These are phyloP conservation scores for Dryobotodes eremita DNA, from an alignment of 2,888 invertebrate genomes.

Conservation along the genomic window DNA sequence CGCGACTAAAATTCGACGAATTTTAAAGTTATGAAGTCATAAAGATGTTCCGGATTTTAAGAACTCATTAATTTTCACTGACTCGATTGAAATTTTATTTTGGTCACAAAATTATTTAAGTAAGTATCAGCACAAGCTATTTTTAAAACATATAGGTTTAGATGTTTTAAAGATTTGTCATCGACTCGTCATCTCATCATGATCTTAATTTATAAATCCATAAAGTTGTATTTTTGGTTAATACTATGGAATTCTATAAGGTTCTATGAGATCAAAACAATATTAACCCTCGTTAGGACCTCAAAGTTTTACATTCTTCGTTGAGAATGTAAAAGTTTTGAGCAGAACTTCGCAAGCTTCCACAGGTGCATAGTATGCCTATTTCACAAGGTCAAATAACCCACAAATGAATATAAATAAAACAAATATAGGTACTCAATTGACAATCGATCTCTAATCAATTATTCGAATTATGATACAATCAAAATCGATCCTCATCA, in stretches of 20 bases:
- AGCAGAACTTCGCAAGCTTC: not conserved
- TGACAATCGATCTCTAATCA: not conserved
- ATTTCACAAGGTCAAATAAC: not conserved
- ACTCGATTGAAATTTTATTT: not conserved
- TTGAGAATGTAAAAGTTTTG: not conserved
- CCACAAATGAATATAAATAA: not conserved
- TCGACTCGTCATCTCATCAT: too few species aligned
- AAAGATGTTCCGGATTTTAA: not conserved
- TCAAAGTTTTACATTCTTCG: too few species aligned
- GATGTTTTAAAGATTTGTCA: not conserved
- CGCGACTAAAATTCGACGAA: not conserved
- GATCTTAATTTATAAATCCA: not conserved
- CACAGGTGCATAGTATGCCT: not conserved
- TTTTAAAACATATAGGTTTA: not conserved
- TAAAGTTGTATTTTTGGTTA: not conserved
- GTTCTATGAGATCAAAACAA: not conserved
- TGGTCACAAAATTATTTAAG: not conserved
- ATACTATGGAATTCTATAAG: not conserved
- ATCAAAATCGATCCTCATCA: not conserved
- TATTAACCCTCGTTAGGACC: too few species aligned
- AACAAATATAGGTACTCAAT: not conserved
- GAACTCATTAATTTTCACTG: not conserved
- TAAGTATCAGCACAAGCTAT: not conserved
- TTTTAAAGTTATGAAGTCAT: not conserved
- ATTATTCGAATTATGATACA: not conserved